Evolutionary conservation across 2,797 vertebrate species (phyloP), one percentile per base, ranked within the genome.

Genomic region (Sebastes wilsoni): DNA sequence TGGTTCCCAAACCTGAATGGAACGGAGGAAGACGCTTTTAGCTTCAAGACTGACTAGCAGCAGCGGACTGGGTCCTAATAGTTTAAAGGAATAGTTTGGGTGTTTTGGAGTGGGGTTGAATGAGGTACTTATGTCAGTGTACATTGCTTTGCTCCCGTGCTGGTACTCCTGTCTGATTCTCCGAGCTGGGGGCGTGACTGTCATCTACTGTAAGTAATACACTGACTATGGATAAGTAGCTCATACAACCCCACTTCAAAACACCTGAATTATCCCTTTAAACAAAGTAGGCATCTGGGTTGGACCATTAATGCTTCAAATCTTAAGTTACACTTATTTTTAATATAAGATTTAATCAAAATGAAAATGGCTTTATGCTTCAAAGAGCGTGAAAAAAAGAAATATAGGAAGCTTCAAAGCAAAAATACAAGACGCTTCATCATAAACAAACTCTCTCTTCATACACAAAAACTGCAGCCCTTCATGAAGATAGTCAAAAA

Each of bases 1-100:
- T 99, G 98, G 92, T 97, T 99, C 90, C 99, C 98, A 94, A 99
- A 99, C 94, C 99, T 99, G 93, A 20, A 77, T 1, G 7, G 18
- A 30, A 80, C 3, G 4, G 23, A 66, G 59, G 54, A 22, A 4
- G 52, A 38, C 1, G 11, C 2, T 18, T 32, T 46, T 23, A 22
- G 34, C 16, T 66, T 65, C 4, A 13, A 28, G 22, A 20, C 5
- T 4, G 13, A 42, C 20, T 13, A 9, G 34, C 34, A 38, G 11
- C 1, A 46, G 38, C 38, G 1, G 10, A 36, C 8, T 12, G 14
- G 46, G 1, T 36, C 18, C 18, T 5, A 0, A 27, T 36, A 11
- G 56, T 49, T 52, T 27, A 42, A 16, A 42, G 38, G 38, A 16
- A 42, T 0, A 42, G 36, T 38, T 38, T 38, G 36, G 36, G 36